Evolutionary conservation across 2,113 vertebrate species (phyloP), one percentile per base, ranked within the genome.

Genomic region (Nanorana parkeri): DNA sequence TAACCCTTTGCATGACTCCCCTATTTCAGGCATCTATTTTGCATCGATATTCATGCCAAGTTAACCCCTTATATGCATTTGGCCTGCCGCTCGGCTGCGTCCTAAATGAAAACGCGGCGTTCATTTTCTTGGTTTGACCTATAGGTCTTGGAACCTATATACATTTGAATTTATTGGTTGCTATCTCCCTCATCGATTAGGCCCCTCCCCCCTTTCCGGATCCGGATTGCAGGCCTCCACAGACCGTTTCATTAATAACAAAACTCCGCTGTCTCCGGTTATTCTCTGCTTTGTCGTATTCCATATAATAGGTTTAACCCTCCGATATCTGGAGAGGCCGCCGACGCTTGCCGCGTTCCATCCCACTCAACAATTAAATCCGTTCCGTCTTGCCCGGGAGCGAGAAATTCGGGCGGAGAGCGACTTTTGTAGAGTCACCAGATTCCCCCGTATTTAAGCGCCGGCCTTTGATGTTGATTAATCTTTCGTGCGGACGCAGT

Each of bases 391-490:
- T 16, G 23, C 15, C 41, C 24, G 7, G 20, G 20, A 51, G 28
- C n/a, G 21, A 21, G 11, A 21, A 24, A 26, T 21, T 28, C 63
- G 47, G 23, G 4, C 17, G 61, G 13, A 52, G n/a, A 17, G n/a
- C n/a, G n/a, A 51, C 56, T 4, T 47, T 29, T 26, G 29, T 78
- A 67, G 54, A 51, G 21, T 69, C 36, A 4, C n/a, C 17, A 13
- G 41, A 51, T 54, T 77, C 60, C 47, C 41, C 19, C 61, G 61
- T 61, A 54, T 66, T 77, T 55, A 5, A 23, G 11, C 60, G 4
- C 58, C n/a, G 11, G 16, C 36, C 60, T 77, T 64, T 64, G 58
- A 51, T 29, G 41, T 51, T 26, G 75, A 77, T 77, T 77, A 65
- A 54, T 66, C 65, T 77, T 77, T 77, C 11, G 17, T 13, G 60